Percentiles rank a stretch among this genome's conserved stretches.
These are phyloP conservation scores for Globodera ellingtonae DNA, from an alignment of 1,140 invertebrate species.

Conservation along the genomic window DNA sequence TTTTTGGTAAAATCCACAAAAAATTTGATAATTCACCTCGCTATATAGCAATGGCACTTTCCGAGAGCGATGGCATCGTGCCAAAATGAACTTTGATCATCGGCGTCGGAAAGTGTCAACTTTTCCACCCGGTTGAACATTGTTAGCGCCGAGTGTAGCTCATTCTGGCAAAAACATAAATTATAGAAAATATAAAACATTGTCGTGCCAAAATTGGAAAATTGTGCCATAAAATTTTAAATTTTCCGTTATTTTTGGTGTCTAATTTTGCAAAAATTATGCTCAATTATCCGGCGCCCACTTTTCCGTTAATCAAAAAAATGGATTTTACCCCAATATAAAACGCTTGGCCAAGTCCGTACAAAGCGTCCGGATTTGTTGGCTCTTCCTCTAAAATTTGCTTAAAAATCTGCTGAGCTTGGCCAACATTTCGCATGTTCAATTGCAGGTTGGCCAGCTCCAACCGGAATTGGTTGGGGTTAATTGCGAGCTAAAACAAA, in stretches of 20 bases:
- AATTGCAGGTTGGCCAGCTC: neutral
- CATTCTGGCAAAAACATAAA: neutral
- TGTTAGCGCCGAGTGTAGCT: neutral
- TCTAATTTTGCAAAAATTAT: neutral
- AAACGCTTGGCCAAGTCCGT: neutral
- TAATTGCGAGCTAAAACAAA: neutral
- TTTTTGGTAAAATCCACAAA: neutral
- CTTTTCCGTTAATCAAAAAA: neutral
- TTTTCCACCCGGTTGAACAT: neutral
- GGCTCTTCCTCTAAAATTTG: neutral
- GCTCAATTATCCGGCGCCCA: neutral
- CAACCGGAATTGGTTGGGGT: neutral
- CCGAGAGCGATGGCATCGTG: neutral
- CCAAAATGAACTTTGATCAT: neutral
- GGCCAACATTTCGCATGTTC: neutral
- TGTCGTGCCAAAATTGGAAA: too few relatives aligned
- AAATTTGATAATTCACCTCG: neutral
- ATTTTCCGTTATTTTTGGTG: too few relatives aligned
- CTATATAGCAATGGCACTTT: conserved; percentile 9
- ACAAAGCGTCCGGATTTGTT: neutral
- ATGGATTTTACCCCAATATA: neutral
- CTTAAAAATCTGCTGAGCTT: neutral
- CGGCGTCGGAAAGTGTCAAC: neutral
- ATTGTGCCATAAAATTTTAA: too few relatives aligned
- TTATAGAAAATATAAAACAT: too few relatives aligned